phyloP scores from a whole-genome alignment of 64 coral and sea anemone species.

The Hydrozoanthus tunicans region DNA sequence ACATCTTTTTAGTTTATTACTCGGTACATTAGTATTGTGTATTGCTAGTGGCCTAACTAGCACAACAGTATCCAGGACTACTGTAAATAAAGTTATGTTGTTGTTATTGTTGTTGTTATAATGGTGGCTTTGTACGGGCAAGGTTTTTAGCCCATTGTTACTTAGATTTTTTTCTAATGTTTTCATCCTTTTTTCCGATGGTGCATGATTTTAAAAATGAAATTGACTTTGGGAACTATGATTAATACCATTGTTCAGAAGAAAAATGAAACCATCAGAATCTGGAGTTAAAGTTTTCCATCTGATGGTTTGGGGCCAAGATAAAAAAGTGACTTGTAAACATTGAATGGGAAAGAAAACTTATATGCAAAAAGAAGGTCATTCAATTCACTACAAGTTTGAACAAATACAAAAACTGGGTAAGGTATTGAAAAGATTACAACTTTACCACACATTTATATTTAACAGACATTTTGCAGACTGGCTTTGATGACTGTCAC shows the following conservation, averaged over 20 bases:
- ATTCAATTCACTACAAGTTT: slow-evolving; percentile 8
- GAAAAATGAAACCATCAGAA: slow-evolving; percentile 9
- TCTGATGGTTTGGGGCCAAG: slow-evolving; percentile 2
- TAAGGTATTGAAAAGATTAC: slow-evolving; percentile 18
- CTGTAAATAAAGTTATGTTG: no score
- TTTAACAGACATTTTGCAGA: background rate
- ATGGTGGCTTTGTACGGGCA: slow-evolving; percentile 18
- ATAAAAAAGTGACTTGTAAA: slow-evolving; percentile 19
- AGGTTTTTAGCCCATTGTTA: slow-evolving; percentile 13
- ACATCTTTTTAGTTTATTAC: no score
- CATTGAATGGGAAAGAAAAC: slow-evolving; percentile 17
- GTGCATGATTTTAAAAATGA: slow-evolving; percentile 4
- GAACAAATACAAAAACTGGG: background rate
- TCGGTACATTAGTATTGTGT: no score
- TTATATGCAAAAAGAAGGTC: slow-evolving; percentile 1
- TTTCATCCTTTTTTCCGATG: slow-evolving; percentile 13
- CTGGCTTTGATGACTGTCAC: no score
- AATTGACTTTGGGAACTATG: slow-evolving; percentile 6
- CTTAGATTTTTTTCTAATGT: background rate
- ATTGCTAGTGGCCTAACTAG: no score
- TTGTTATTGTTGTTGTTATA: background rate
- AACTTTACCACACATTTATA: slow-evolving; percentile 9
- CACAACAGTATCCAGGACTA: no score
- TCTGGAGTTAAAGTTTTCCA: slow-evolving; percentile 1
- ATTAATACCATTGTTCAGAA: slow-evolving; percentile 1